Conservation (phyloP, 2,113 vertebrate genomes). For the Tautogolabrus adspersus region DNA sequence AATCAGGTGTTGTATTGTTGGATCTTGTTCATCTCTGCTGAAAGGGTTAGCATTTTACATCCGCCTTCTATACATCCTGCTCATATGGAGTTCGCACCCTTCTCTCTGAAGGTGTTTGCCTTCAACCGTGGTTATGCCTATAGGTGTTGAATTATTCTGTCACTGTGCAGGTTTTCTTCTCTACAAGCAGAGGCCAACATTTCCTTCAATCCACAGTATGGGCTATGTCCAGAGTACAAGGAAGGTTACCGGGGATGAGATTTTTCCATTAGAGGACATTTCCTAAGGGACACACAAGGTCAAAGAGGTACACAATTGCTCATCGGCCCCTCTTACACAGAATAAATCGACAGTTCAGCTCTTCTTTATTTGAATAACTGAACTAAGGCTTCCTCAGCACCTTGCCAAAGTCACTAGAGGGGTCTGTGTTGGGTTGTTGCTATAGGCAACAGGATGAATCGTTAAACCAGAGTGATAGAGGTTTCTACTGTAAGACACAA, state of each 20-base stretch:
- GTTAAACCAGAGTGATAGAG: neutral
- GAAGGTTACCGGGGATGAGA: neutral
- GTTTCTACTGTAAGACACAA: neutral
- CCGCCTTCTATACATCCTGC: neutral
- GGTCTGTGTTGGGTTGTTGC: constrained; percentile 1
- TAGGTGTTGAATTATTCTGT: constrained; percentile 10
- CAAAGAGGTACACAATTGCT: constrained; percentile 10
- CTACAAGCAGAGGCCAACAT: neutral
- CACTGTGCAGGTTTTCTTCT: neutral
- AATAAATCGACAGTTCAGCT: neutral
- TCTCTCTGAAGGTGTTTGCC: neutral
- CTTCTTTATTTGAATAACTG: neutral
- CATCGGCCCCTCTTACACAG: neutral
- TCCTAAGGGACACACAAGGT: neutral
- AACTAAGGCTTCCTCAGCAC: neutral
- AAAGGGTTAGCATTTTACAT: neutral
- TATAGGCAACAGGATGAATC: neutral
- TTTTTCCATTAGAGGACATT: constrained; percentile 5
- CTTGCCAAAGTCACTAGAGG: constrained; percentile 16
- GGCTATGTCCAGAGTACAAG: constrained; percentile 4
- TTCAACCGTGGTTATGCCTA: neutral
- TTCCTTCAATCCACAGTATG: neutral
- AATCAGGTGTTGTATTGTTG: no score
- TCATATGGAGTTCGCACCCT: neutral
- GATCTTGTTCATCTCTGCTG: no score